Evolutionary conservation across 1,140 invertebrate genomes (phyloP).

Genomic region (Drosophila micromelanica): DNA sequence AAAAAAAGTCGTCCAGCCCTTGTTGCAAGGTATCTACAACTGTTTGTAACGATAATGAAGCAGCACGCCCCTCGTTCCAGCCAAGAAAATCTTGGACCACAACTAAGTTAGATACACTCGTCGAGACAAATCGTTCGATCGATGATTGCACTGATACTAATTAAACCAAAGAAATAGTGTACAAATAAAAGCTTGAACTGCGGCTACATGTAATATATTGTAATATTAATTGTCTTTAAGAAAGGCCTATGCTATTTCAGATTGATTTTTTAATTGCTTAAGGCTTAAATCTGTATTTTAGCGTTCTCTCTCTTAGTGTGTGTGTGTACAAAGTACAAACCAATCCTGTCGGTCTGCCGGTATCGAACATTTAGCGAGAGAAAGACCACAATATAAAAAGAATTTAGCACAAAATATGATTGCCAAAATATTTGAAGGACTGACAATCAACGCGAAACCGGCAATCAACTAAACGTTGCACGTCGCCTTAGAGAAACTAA

Average conservation of each 20-base stretch:
- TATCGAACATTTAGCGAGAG: background rate
- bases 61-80: slow-evolving; percentile 41
- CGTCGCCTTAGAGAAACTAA: slow-evolving; percentile 73
- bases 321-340: no score
- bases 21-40: slow-evolving; percentile 33
- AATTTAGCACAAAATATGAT: slow-evolving; percentile 76
- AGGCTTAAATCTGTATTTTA: slow-evolving; percentile 18
- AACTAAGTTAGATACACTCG: slow-evolving; percentile 25
- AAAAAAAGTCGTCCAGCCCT: slow-evolving; percentile 4
- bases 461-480: slow-evolving; percentile 82
- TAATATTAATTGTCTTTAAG: slow-evolving; percentile 66
- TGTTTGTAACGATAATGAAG: slow-evolving; percentile 65
- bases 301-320: background rate
- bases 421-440: slow-evolving; percentile 58
- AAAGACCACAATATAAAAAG: slow-evolving; percentile 43
- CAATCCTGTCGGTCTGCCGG: no score
- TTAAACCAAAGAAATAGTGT: slow-evolving; percentile 58
- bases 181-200: slow-evolving; percentile 38
- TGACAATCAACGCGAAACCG: slow-evolving; percentile 46
- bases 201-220: slow-evolving; percentile 60
- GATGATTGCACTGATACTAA: slow-evolving; percentile 70
- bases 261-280: slow-evolving; percentile 68
- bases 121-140: slow-evolving; percentile 48
- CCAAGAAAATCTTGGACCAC: slow-evolving; percentile 11
- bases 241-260: slow-evolving; percentile 10